phyloP scores from a whole-genome alignment of 1,140 invertebrate species.

The Drosophila quadrilineata region DNA sequence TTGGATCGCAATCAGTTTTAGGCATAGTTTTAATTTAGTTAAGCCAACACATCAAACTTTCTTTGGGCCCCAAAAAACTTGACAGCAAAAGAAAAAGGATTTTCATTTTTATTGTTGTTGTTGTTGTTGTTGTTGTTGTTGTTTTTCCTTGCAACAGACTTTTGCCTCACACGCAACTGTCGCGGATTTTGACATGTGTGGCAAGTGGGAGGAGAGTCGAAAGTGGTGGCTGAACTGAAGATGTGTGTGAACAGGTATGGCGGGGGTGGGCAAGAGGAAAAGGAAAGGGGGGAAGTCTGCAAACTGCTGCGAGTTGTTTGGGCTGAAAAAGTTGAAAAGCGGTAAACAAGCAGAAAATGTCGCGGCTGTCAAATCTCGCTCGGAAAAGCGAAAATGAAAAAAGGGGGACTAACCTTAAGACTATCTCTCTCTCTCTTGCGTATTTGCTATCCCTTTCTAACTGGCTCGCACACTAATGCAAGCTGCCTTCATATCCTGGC shows the following conservation, averaged over 20 bases:
- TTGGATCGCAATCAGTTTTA: conserved; percentile 21
- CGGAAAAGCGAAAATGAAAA: too few relatives aligned
- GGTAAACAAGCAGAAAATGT: conserved; percentile 77
- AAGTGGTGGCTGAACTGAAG: neutral
- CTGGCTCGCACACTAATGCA: too few relatives aligned
- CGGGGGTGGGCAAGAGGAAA: neutral
- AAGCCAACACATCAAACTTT: conserved; percentile 46
- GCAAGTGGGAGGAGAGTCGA: too few relatives aligned
- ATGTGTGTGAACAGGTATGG: neutral
- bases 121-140: too few relatives aligned
- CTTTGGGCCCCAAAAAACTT: conserved; percentile 27
- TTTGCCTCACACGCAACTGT: conserved; percentile 48
- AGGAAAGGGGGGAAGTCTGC: conserved; percentile 43
- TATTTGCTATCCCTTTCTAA: too few relatives aligned
- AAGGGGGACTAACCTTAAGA: too few relatives aligned
- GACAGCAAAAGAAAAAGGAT: conserved; percentile 28
- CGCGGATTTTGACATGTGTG: conserved; percentile 60
- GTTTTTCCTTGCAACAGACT: too few relatives aligned
- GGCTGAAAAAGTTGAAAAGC: conserved; percentile 59
- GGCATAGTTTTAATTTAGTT: conserved; percentile 44
- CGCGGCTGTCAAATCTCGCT: conserved; percentile 63
- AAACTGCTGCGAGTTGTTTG: conserved; percentile 9
- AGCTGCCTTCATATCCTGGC: conserved; percentile 6
- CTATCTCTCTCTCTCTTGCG: neutral
- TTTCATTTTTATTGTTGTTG: too few relatives aligned